Base-by-base conservation (phyloP, 2,113 vertebrate species). In the Prunella himalayana region DNA sequence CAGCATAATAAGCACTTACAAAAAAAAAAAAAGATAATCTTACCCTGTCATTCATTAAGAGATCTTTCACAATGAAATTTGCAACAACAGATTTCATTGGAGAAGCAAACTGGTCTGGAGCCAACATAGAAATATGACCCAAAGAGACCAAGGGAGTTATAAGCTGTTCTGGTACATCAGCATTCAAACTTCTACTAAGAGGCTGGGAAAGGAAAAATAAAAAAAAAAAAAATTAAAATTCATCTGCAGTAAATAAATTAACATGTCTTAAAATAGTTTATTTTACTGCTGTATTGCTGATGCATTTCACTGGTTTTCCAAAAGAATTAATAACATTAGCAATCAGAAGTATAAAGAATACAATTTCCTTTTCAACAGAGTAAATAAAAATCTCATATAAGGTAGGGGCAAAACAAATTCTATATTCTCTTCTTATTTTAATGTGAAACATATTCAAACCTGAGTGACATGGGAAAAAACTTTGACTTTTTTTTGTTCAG, bases 1-100 rank as follows among this genome's bases (percentile, higher is more conserved):
- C 3, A 69, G 19, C 63, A 84, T 1, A 68, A 49, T 20, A 91
- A 77, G 7, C 8, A 82, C 12, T 44, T 49, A 33, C 0, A 1
- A 44, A 35, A 53, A 15, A 28, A 59, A 47, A 45, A 45, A 21
- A 21, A 45, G 25, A 66, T 78, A 56, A 80, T 97, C 98, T 97
- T 98, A 99, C 99, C 98, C 99, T 97, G 97, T 99, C 99, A 86
- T 99, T 99, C 99, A 99, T 99, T 49, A 99, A 98, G 77, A 99
- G 97, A 98, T 99, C 99, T 97, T 99, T 99, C 73, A 99, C 99
- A 69, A 99, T 99, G 92, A 99, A 99, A 97, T 99, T 99, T 90
- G 99, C 99, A 92, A 99, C 99, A n/a, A 99, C 99, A 86, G 99
- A 99, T 98, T 99, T 99, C 99, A 99, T 99, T 71, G 99, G 99